These are phyloP conservation scores for Paralichthys olivaceus DNA, from an alignment of 2,113 vertebrate species.

Conservation along the genomic window DNA sequence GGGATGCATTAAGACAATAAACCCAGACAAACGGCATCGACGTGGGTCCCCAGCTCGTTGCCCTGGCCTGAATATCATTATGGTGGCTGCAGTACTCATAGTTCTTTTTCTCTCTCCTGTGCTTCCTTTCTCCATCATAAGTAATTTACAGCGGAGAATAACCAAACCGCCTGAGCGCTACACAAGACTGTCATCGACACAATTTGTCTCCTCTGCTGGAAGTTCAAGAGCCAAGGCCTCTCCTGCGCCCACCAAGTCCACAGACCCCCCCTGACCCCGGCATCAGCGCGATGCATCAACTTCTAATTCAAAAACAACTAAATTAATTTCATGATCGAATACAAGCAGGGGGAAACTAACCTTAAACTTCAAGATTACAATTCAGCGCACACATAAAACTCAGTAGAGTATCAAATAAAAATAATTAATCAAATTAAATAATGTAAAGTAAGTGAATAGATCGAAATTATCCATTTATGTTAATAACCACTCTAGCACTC, in stretches of 20 bases:
- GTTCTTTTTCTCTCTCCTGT: not conserved
- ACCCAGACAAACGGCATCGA: not conserved
- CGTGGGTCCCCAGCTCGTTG: not conserved
- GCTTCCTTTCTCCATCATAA: slow-evolving; percentile 32
- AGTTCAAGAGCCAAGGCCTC: slow-evolving; percentile 44
- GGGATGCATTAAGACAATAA: not conserved
- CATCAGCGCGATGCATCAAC: not conserved
- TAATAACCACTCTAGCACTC: not conserved
- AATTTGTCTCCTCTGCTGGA: slow-evolving; percentile 54
- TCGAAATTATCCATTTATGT: not conserved
- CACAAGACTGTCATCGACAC: slow-evolving; percentile 55
- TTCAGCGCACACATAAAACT: not conserved
- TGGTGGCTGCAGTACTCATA: not conserved
- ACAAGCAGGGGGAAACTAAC: not conserved
- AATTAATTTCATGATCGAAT: not conserved
- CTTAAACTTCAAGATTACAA: not conserved
- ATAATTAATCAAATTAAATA: not conserved
- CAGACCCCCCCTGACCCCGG: not conserved
- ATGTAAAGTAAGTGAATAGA: not conserved
- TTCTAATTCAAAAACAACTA: too few species aligned
- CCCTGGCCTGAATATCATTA: not conserved
- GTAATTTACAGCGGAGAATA: slow-evolving; percentile 50
- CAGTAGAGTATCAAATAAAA: not conserved
- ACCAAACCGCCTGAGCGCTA: slow-evolving; percentile 35
- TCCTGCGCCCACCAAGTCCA: not conserved